Base-by-base conservation (phyloP, 2,113 vertebrate genomes). In the Porphyrio hochstetteri region DNA sequence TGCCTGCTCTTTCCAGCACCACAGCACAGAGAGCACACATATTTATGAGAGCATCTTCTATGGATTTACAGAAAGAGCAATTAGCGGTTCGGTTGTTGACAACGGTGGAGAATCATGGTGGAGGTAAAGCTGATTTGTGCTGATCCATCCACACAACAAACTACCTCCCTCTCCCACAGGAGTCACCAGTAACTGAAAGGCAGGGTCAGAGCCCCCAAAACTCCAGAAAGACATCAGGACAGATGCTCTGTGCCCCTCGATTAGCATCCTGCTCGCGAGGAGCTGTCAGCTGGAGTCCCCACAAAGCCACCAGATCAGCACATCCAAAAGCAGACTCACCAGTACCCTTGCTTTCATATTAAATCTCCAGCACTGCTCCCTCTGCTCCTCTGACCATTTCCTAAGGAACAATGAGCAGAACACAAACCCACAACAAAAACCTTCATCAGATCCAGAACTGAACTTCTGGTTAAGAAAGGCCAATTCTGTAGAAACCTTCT, bases 381-480 rank as follows among this genome's bases (percentile, higher is more conserved):
- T 86, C 72, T 38, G 18, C 88, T 91, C 85, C 96, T 88, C 86
- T 92, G 96, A 93, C 87, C 96, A 97, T 97, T 90, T 97, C 97
- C 97, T 98, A 82, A 80, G 76, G 93, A 93, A 79, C 9, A 93
- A 75, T 6, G 35, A 79, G 81, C 46, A 89, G 70, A 80, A 56
- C 71, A 91, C 68, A 56, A 16, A 27, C 44, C 44, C 25, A 60
- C 78, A 80, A 23, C 16, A 74, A 80, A 87, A 52, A 5, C 16
- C 28, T 59, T 65, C 29, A 89, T 94, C 76, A 94, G 92, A 93
- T 83, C 57, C 94, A 96, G 87, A 48, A 52, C 50, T 52, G 50
- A 52, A 25, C 50, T 52, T 52, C 50, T 52, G 60, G n/a, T 67
- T 48, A 40, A 65, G 95, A 94, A 78, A 24, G 13, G 11, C 4